Conservation (phyloP, 2,888 invertebrate species). For the Tachina fera region DNA sequence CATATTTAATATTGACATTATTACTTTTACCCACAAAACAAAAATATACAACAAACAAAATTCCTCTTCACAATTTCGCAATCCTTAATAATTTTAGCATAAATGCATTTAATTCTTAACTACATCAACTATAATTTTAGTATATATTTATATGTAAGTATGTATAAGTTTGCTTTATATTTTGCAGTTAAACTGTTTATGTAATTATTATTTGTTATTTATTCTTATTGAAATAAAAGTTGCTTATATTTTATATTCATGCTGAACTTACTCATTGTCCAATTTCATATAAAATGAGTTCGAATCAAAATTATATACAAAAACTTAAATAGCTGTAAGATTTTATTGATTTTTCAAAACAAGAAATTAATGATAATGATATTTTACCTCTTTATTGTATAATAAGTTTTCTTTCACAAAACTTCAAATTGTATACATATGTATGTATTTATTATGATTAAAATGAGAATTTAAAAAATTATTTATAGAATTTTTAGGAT, state of each 20-base stretch:
- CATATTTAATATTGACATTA: constrained; percentile 38
- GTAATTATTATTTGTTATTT: constrained; percentile 43
- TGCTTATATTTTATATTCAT: constrained; percentile 17
- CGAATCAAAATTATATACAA: constrained; percentile 43
- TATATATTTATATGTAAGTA: not conserved
- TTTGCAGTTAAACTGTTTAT: constrained; percentile 63
- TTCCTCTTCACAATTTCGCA: constrained; percentile 6
- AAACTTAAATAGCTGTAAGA: not conserved
- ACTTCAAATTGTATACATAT: not conserved
- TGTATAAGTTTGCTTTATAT: constrained; percentile 35
- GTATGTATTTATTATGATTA: no score
- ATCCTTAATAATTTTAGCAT: constrained; percentile 11
- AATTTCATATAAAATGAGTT: constrained; percentile 26
- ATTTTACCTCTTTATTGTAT: constrained; percentile 9
- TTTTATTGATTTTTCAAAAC: not conserved
- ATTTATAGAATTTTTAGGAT: not conserved
- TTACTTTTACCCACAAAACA: not conserved
- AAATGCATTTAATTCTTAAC: constrained; percentile 34
- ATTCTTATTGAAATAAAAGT: constrained; percentile 15
- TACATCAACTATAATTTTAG: constrained; percentile 28
- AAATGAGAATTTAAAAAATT: not conserved
- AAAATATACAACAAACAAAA: constrained; percentile 1
- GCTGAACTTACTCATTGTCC: constrained; percentile 17
- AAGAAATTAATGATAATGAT: not conserved
- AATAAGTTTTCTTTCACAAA: not conserved